These are phyloP conservation scores for Triplophysa rosa DNA, from an alignment of 2,113 vertebrate genomes.

Conservation along the genomic window DNA sequence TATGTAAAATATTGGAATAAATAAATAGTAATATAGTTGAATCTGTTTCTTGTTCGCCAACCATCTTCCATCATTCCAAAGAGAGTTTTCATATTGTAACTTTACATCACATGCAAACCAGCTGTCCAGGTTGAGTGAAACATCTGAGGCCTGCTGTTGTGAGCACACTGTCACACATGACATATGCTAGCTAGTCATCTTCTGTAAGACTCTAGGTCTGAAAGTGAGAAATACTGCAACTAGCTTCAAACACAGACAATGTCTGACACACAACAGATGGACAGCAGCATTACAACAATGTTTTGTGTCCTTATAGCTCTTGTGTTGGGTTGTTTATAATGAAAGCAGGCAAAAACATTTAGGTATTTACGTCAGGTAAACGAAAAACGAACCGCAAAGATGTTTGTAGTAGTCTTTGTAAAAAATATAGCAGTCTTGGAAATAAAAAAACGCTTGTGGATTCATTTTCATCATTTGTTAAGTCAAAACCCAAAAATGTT, in stretches of 20 bases:
- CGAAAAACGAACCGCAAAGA: background rate
- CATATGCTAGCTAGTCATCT: slow-evolving; percentile 68
- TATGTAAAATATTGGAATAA: too few relatives aligned
- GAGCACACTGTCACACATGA: background rate
- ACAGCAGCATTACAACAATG: slow-evolving; percentile 1
- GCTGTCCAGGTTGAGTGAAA: background rate
- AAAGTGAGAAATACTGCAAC: slow-evolving; percentile 49
- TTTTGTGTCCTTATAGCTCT: slow-evolving; percentile 20
- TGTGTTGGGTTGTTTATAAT: background rate
- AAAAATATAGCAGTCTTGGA: too few relatives aligned
- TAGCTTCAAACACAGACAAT: slow-evolving; percentile 29
- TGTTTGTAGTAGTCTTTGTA: background rate
- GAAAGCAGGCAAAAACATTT: background rate
- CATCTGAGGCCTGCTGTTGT: too few relatives aligned
- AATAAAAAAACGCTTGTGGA: too few relatives aligned
- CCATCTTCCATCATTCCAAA: background rate
- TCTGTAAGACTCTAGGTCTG: slow-evolving; percentile 74
- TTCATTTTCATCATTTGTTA: too few relatives aligned
- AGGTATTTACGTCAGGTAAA: background rate
- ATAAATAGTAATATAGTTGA: too few relatives aligned
- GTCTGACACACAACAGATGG: slow-evolving; percentile 16
- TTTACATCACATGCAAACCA: background rate
- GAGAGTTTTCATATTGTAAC: background rate
- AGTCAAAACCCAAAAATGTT: too few relatives aligned
- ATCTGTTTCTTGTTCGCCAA: too few relatives aligned